A percentile compares a stretch with the other conserved stretches of the same genome.
Evolutionary conservation across 1,140 invertebrate genomes (phyloP).

Genomic region (Heterodera carotae): DNA sequence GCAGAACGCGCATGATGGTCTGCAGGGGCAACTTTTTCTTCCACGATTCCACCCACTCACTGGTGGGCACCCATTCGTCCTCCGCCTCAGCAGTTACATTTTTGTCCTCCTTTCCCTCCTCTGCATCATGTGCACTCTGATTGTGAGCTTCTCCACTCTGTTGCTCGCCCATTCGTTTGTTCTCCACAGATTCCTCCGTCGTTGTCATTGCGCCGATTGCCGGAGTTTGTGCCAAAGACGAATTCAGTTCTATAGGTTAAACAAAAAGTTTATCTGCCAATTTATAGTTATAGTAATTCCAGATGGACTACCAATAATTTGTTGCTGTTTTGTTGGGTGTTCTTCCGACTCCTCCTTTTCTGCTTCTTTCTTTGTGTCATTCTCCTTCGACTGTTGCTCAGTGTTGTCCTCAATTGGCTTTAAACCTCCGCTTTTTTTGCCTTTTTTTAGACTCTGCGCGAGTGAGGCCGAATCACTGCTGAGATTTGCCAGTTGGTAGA

Average conservation of each 20-base stretch:
- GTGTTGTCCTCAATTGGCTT: slow-evolving; percentile 15
- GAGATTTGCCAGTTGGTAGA: slow-evolving; percentile 91
- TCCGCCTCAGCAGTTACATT: slow-evolving; percentile 11
- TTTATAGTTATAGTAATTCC: slow-evolving; percentile 4
- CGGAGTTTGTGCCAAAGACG: slow-evolving; percentile 81
- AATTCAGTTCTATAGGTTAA: slow-evolving; percentile 72
- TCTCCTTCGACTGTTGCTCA: neutral
- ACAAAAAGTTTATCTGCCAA: slow-evolving; percentile 61
- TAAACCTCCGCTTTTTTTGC: slow-evolving; percentile 34
- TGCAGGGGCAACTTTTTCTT: slow-evolving; percentile 93
- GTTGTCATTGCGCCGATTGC: slow-evolving; percentile 87
- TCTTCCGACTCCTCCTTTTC: slow-evolving; percentile 66
- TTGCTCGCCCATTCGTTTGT: neutral
- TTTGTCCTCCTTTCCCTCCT: slow-evolving; percentile 19
- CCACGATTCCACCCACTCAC: slow-evolving; percentile 92
- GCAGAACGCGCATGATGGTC: slow-evolving; percentile 95
- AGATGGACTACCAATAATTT: neutral
- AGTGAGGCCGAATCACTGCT: slow-evolving; percentile 79
- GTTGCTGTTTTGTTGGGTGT: slow-evolving; percentile 3
- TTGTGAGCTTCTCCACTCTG: too few relatives aligned
- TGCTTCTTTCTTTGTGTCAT: slow-evolving; percentile 57
- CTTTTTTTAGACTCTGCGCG: slow-evolving; percentile 55
- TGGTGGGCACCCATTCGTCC: slow-evolving; percentile 77
- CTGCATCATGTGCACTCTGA: too few relatives aligned
- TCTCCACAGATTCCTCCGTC: slow-evolving; percentile 12